Percentiles rank a stretch among this genome's conserved stretches.
These are phyloP conservation scores for Ptilodon capucinus DNA, from an alignment of 2,888 invertebrate species.

Conservation along the genomic window DNA sequence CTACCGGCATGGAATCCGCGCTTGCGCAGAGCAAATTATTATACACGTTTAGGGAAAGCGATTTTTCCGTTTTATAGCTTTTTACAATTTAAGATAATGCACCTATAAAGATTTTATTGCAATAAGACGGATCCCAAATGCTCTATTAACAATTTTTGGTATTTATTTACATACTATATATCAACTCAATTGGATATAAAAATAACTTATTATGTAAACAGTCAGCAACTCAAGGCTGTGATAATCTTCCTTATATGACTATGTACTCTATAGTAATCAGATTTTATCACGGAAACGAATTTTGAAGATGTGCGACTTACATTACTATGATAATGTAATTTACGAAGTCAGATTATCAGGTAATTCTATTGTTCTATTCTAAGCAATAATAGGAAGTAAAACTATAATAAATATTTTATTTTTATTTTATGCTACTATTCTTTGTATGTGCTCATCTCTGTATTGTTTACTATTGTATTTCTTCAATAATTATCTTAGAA, in stretches of 20 bases:
- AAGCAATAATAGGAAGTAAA: conserved; percentile 1
- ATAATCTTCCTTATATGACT: background rate
- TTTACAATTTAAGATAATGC: background rate
- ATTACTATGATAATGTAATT: conserved; percentile 9
- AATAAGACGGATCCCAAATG: too few species aligned
- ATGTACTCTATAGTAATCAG: background rate
- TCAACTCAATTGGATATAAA: too few species aligned
- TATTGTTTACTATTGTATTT: background rate
- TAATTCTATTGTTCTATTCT: conserved; percentile 22
- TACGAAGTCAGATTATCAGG: conserved; percentile 9
- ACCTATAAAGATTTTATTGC: background rate
- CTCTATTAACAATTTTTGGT: too few species aligned
- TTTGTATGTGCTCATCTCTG: too few species aligned
- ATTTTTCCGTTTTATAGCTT: background rate
- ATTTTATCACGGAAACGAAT: background rate
- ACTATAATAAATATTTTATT: background rate
- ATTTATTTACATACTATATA: too few species aligned
- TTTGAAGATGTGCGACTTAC: conserved; percentile 8
- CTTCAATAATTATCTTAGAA: background rate
- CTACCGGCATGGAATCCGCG: conserved; percentile 1
- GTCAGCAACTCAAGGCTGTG: background rate
- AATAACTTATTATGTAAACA: too few species aligned
- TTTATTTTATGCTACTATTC: too few species aligned
- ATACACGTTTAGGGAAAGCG: background rate
- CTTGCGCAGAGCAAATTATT: background rate